These are phyloP conservation scores for Sesamia nonagrioides DNA, from an alignment of 1,140 invertebrate species.

Conservation along the genomic window DNA sequence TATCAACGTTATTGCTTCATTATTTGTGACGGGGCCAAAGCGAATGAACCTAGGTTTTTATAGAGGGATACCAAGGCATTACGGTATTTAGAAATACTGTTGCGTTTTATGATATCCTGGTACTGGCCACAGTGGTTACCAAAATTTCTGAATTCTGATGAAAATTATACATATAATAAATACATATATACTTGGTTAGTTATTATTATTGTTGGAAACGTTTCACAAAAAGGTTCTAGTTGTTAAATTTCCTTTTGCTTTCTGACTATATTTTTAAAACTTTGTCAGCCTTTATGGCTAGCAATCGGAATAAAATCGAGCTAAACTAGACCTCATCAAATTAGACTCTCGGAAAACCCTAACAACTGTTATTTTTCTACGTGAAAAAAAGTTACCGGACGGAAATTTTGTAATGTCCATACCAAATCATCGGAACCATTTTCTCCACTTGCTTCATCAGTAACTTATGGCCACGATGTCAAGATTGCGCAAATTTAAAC, in stretches of 20 bases:
- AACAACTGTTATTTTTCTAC: neutral
- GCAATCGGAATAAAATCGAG: too few relatives aligned
- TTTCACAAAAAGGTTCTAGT: too few relatives aligned
- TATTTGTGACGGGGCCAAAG: conserved; percentile 6
- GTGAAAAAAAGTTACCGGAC: neutral
- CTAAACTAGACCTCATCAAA: neutral
- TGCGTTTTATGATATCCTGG: conserved; percentile 5
- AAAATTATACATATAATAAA: too few relatives aligned
- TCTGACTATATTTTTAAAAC: too few relatives aligned
- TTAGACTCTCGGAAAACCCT: neutral
- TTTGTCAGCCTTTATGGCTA: too few relatives aligned
- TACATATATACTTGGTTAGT: too few relatives aligned
- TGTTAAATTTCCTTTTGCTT: too few relatives aligned
- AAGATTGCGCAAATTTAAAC: neutral
- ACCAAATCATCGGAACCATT: neutral
- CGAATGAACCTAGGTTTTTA: conserved; percentile 19
- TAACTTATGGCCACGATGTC: conserved; percentile 7
- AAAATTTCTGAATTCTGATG: too few relatives aligned
- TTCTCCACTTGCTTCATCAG: neutral
- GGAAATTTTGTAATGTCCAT: conserved; percentile 1
- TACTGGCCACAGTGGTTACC: neutral
- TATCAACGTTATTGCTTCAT: conserved; percentile 20
- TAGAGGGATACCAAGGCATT: neutral
- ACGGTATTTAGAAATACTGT: neutral
- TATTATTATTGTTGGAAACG: too few relatives aligned